A percentile compares a stretch with the other conserved stretches of the same genome.
Evolutionary conservation across 2,888 invertebrate species (phyloP).

Genomic region (Rhagonycha fulva): DNA sequence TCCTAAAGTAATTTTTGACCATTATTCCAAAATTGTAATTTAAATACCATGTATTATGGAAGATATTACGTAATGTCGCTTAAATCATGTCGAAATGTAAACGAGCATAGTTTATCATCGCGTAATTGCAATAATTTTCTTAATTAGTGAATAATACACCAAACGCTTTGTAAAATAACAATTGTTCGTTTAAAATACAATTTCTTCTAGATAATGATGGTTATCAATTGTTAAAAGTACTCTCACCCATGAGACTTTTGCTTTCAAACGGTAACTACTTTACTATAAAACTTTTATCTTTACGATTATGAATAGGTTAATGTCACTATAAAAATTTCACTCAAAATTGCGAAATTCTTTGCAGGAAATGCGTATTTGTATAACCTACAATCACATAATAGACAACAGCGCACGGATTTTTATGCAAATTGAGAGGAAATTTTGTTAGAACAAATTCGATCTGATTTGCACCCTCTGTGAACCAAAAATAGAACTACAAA

Average conservation of each 20-base stretch:
- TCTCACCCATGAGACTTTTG: neutral
- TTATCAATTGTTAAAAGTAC: neutral
- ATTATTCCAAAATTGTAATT: neutral
- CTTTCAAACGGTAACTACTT: neutral
- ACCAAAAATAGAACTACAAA: neutral
- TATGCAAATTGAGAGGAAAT: too few relatives aligned
- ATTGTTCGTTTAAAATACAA: neutral
- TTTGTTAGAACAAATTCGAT: too few relatives aligned
- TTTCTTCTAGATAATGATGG: neutral
- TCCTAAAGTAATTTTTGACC: neutral
- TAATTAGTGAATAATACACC: neutral
- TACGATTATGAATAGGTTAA: neutral
- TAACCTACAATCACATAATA: too few relatives aligned
- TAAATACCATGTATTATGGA: neutral
- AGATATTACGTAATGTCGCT: neutral
- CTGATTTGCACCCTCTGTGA: neutral
- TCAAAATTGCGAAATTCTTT: neutral
- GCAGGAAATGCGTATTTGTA: neutral
- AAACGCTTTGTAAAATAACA: neutral
- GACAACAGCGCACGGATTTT: too few relatives aligned
- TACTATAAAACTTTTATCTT: neutral
- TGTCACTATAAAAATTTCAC: neutral
- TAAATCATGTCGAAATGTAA: neutral
- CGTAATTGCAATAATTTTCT: constrained; percentile 3
- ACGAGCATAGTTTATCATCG: neutral